Percentiles rank a stretch among this genome's conserved stretches.
Evolutionary conservation across 2,888 invertebrate species (phyloP).

Genomic region (Heteromyza rotundicornis): DNA sequence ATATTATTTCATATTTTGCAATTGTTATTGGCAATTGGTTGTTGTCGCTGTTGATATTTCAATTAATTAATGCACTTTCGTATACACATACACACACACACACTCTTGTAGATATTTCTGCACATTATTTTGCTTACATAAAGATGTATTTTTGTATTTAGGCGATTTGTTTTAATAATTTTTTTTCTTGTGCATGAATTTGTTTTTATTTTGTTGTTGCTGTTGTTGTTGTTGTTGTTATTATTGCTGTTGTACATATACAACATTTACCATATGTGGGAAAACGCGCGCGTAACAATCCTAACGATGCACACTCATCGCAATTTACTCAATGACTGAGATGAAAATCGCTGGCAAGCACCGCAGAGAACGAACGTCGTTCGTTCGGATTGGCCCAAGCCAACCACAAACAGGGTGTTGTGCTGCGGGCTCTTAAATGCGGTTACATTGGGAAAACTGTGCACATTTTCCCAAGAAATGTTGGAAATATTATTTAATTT

Average conservation of each 20-base stretch:
- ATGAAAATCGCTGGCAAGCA: constrained; percentile 24
- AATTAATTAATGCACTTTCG: constrained; percentile 47
- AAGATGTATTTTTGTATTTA: constrained; percentile 26
- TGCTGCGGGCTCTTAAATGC: not conserved
- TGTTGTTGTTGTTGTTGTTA: constrained; percentile 13
- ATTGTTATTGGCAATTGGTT: constrained; percentile 30
- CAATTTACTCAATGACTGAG: constrained; percentile 58
- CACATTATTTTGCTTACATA: constrained; percentile 31
- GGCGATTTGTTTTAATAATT: constrained; percentile 22
- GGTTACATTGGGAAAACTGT: no score
- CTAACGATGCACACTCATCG: constrained; percentile 54
- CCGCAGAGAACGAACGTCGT: constrained; percentile 7
- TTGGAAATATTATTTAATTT: no score
- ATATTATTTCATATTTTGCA: constrained; percentile 24
- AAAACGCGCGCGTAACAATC: constrained; percentile 47
- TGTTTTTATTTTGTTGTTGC: constrained; percentile 20
- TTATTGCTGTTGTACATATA: constrained; percentile 22
- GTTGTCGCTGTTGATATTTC: constrained; percentile 24
- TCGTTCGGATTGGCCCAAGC: constrained; percentile 6
- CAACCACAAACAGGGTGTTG: constrained; percentile 9
- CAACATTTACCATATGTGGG: constrained; percentile 40
- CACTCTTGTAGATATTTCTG: constrained; percentile 29
- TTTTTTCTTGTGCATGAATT: constrained; percentile 24
- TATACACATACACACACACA: constrained; percentile 40
- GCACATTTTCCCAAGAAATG: no score